Evolutionary conservation across 2,888 invertebrate genomes (phyloP), one percentile per base, ranked within the genome.

Genomic region (Drosophila borborema): DNA sequence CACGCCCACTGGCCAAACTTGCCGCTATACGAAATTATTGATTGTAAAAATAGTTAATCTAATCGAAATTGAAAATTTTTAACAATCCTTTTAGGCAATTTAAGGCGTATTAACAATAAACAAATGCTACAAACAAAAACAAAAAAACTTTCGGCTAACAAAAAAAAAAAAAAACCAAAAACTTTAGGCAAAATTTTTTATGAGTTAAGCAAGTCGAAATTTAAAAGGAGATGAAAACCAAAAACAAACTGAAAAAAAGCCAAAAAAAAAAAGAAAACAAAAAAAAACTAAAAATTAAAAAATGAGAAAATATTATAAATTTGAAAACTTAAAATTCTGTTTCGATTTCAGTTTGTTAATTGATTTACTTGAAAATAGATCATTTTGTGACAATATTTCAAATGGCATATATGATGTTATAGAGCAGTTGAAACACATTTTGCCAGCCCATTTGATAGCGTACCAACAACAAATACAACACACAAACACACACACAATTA

Each of bases 101-200:
- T 90, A 91, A 92, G 92, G 92, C 92, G 87, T 83, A 91, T 92
- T 91, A 92, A 91, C 92, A 91, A 91, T 90, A 91, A 91, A 91
- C 91, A 88, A 86, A 86, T 79, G 72, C 80, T 78, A 77, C 77
- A 65, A 79, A 49, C 14, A 23, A 54, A 54, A 53, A 23, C 53
- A 84, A 84, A 84, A 84, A 84, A 91, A 80, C 77, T 84, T 85
- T 91, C 90, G 90, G 89, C 91, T 81, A 91, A 91, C 34, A 53
- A 34, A 31, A 28, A 51, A 49, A 46, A 49, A 51, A 46, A 49
- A 51, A 84, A 53, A 53, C 49, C 31, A 84, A 84, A 84, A 91
- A 80, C 77, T 84, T 85, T 91, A 91, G 90, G 89, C 91, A 82
- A 91, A 91, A 91, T 90, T 83, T 83, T 89, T 89, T 87, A 63